These are phyloP conservation scores for Dascyllus trimaculatus DNA, from an alignment of 2,113 vertebrate genomes.

Conservation along the genomic window DNA sequence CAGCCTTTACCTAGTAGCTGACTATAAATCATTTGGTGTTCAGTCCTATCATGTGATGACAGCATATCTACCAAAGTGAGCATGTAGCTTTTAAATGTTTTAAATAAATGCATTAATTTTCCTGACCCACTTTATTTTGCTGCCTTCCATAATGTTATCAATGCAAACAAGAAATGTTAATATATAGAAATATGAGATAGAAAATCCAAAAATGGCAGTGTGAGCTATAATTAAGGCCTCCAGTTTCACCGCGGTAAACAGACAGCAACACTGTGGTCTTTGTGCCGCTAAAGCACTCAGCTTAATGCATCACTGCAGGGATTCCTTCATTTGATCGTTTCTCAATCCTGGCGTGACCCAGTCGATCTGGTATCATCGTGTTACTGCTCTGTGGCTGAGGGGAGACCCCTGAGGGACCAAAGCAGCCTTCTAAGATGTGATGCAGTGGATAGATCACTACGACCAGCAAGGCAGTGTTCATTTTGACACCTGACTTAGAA, in stretches of 20 bases:
- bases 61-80: no score
- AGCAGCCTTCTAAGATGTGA: neutral
- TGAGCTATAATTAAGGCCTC: neutral
- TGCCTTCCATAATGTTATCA: neutral
- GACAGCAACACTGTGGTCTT: neutral
- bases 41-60: neutral
- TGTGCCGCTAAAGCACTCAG: neutral
- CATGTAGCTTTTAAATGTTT: no score
- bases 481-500: neutral
- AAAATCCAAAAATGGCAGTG: neutral
- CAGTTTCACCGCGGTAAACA: neutral
- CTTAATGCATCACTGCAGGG: neutral
- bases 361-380: neutral
- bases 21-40: neutral
- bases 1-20: neutral
- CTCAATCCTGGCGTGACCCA: neutral
- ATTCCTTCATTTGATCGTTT: neutral
- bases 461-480: neutral
- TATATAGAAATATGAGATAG: neutral
- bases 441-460: neutral
- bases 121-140: neutral
- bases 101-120: no score
- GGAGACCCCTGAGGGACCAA: neutral
- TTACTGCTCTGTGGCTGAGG: neutral
- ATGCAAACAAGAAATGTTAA: constrained; percentile 9